Conservation (phyloP, 2,113 vertebrate genomes). For the Orycteropus afer region DNA sequence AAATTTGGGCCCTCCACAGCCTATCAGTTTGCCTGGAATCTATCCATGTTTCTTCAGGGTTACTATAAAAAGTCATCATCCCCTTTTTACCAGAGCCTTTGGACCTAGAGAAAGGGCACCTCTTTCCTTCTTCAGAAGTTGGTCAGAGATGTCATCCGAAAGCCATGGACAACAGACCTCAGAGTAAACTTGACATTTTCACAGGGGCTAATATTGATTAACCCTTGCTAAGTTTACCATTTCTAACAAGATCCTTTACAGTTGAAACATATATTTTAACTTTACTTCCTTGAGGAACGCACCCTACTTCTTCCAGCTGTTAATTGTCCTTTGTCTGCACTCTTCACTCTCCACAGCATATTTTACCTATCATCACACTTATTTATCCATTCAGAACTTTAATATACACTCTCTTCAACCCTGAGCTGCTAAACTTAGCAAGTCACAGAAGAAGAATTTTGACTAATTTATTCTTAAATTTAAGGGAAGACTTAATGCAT, state of each 20-base stretch:
- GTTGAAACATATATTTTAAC: background rate
- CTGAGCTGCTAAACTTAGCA: background rate
- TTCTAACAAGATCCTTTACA: background rate
- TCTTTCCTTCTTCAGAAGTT: background rate
- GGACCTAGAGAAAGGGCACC: background rate
- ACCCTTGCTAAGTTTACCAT: background rate
- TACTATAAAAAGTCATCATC: background rate
- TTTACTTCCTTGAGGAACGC: background rate
- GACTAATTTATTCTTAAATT: slow-evolving; percentile 9
- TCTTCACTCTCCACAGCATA: background rate
- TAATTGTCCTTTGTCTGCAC: background rate
- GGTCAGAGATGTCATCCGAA: background rate
- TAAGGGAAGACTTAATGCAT: background rate
- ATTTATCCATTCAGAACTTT: background rate
- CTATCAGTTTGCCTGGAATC: background rate
- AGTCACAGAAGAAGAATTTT: background rate
- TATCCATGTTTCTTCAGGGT: background rate
- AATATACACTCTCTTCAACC: background rate
- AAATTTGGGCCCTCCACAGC: background rate
- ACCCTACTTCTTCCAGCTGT: background rate
- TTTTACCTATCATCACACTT: background rate
- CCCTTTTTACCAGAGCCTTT: background rate
- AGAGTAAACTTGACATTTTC: background rate
- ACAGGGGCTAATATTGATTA: background rate
- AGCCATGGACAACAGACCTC: background rate